Evolutionary conservation across 2,113 vertebrate genomes (phyloP).

Genomic region (Pseudopodoces humilis): DNA sequence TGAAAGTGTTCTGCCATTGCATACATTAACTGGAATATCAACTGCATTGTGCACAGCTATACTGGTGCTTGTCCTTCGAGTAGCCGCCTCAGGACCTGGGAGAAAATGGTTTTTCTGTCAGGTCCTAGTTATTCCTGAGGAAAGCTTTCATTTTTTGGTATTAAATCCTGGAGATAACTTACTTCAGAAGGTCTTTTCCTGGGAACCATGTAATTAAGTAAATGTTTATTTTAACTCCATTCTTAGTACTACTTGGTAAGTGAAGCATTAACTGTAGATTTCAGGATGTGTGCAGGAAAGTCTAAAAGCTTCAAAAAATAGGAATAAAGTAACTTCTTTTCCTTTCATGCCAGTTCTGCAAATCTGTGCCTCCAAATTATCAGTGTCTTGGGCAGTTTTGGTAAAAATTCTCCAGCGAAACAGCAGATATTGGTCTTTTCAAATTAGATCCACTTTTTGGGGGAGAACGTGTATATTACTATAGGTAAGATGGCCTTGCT

Average conservation of each 20-base stretch:
- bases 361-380: not conserved
- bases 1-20: rapidly evolving
- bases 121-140: not conserved
- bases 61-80: not conserved
- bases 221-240: not conserved
- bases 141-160: not conserved
- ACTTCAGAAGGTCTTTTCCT: not conserved
- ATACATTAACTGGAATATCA: not conserved
- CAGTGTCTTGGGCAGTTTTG: not conserved
- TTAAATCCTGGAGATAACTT: not conserved
- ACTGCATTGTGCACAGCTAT: not conserved
- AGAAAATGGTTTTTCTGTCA: not conserved
- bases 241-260: not conserved
- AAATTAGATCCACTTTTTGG: not conserved
- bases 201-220: not conserved
- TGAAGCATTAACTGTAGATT: not conserved
- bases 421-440: not conserved
- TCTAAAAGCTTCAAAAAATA: not conserved
- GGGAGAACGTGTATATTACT: not conserved
- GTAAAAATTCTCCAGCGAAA: not conserved
- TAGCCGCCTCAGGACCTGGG: not conserved
- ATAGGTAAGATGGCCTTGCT: not conserved
- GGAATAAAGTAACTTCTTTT: not conserved
- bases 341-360: not conserved
- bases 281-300: not conserved